Evolutionary conservation across 2,888 invertebrate genomes (phyloP), one percentile per base, ranked within the genome.

Genomic region (Linyphia triangularis): DNA sequence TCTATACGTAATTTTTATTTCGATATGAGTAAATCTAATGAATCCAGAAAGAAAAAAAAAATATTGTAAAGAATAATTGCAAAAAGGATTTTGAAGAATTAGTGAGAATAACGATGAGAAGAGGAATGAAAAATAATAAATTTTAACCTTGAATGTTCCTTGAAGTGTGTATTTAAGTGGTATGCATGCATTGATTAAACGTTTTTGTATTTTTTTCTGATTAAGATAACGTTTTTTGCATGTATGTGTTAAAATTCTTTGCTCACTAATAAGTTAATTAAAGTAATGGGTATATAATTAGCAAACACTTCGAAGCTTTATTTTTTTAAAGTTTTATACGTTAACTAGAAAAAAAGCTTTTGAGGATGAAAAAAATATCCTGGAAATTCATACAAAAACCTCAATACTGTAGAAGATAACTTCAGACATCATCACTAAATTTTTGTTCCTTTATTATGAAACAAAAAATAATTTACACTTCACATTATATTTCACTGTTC

Each of bases 241-340:
- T 43, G 59, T 70, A 69, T 69, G 59, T 33, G 51, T 57, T 59
- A 37, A 70, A 59, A 26, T 77, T 77, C n/a, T 77, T 57, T 59
- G 33, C 37, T 69, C 81, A 51, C 59, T 69, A 33, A 81, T 81
- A 81, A 81, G 81, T 81, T 81, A 81, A 81, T 81, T 81, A 81
- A 81, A 59, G 81, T 81, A 81, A 81, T 81, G 81, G 51, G 59
- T 10, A 33, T 37, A 67, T 81, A 81, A 81, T 81, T 70, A 81
- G 57, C 81, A 57, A 69, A 81, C 79, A 51, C 28, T 33, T 9
- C 33, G 5, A 9, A 9, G 33, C 16, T 51, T 51, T 16, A 51
- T 51, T 33, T 51, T 51, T 51, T n/a, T n/a, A n/a, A n/a, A n/a
- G n/a, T n/a, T n/a, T 51, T 51, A 4, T 6, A 33, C 5, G 33